A percentile compares a stretch with the other conserved stretches of the same genome.
phyloP scores from a whole-genome alignment of 2,113 vertebrate species.

The Rattus norvegicus region DNA sequence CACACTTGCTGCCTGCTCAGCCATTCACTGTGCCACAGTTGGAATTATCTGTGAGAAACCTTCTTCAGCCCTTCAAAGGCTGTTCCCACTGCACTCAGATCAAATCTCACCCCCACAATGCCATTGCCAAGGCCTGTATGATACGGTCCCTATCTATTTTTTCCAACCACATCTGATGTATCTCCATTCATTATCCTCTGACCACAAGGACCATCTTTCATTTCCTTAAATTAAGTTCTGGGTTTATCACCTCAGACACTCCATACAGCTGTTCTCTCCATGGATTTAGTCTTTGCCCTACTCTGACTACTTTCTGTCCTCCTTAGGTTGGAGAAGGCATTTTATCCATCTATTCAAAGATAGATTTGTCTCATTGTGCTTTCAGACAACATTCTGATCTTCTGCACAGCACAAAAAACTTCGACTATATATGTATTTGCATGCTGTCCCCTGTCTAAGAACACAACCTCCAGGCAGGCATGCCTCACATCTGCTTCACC shows the following conservation, averaged over 20 bases:
- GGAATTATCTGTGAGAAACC: slow-evolving; percentile 29
- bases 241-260: slow-evolving; percentile 52
- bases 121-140: background rate
- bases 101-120: slow-evolving; percentile 18
- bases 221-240: slow-evolving; percentile 49
- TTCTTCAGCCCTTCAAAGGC: background rate
- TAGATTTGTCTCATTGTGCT: slow-evolving; percentile 9
- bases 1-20: background rate
- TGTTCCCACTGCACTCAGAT: slow-evolving; percentile 52
- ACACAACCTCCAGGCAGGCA: background rate
- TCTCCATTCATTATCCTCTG: slow-evolving; percentile 9
- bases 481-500: background rate
- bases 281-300: background rate
- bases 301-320: background rate
- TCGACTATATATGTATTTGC: background rate
- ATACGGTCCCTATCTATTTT: background rate
- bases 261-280: background rate
- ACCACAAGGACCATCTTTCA: slow-evolving; percentile 40
- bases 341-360: slow-evolving; percentile 37
- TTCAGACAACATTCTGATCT: slow-evolving; percentile 29
- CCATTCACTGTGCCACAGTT: slow-evolving; percentile 2
- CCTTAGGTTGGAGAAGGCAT: background rate
- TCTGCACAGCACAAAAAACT: background rate
- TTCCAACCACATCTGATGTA: background rate
- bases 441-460: slow-evolving; percentile 6